phyloP scores from a whole-genome alignment of 2,113 vertebrate species.

The Ceyx cyanopectus region DNA sequence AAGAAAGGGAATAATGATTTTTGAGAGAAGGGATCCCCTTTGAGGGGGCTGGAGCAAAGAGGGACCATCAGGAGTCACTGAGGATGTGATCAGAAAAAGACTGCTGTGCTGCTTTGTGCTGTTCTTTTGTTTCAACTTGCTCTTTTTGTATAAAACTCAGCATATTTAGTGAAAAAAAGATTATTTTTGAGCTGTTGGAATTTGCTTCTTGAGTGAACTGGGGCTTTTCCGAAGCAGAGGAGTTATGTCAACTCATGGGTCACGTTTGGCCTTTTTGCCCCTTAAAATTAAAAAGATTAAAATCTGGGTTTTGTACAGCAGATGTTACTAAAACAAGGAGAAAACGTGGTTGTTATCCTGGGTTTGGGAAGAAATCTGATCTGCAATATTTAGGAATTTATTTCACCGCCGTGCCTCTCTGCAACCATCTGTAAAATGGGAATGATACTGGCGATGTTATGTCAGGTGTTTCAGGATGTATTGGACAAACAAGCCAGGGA shows the following conservation, averaged over 20 bases:
- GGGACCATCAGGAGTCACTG: background rate
- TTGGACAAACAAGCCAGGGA: background rate
- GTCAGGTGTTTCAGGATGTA: slow-evolving; percentile 28
- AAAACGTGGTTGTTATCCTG: slow-evolving; percentile 32
- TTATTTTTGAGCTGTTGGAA: background rate
- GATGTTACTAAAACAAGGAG: slow-evolving; percentile 8
- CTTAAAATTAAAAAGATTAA: slow-evolving; percentile 73
- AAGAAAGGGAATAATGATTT: slow-evolving; percentile 63
- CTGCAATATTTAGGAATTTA: slow-evolving; percentile 38
- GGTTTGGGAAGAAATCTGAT: slow-evolving; percentile 40
- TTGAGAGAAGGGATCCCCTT: slow-evolving; percentile 56
- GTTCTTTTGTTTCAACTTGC: background rate
- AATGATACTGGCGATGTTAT: background rate
- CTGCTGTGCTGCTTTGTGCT: background rate
- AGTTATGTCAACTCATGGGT: slow-evolving; percentile 64
- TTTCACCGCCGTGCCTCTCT: background rate
- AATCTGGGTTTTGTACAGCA: slow-evolving; percentile 26
- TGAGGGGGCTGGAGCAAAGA: slow-evolving; percentile 55
- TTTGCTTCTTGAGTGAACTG: slow-evolving; percentile 49
- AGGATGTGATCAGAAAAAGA: slow-evolving; percentile 43
- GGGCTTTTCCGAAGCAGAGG: slow-evolving; percentile 66
- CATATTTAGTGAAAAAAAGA: background rate
- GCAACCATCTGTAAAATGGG: slow-evolving; percentile 36
- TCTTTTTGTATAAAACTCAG: slow-evolving; percentile 45
- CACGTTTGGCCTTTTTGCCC: slow-evolving; percentile 68